phyloP scores from a whole-genome alignment of 2,888 invertebrate genomes.

The Protodeltote pygarga region DNA sequence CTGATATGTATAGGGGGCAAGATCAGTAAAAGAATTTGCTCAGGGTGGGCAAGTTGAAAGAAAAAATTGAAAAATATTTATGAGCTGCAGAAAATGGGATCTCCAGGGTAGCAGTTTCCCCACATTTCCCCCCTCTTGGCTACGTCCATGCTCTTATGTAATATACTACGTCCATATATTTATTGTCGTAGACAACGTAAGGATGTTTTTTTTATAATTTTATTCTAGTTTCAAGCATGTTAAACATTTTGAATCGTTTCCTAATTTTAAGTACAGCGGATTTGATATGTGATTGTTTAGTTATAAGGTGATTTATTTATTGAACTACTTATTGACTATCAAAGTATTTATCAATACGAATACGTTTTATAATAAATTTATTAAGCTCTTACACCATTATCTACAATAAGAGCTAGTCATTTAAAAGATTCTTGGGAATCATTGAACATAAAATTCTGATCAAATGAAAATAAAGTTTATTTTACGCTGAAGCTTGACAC shows the following conservation, averaged over 20 bases:
- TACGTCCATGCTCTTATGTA: too few relatives aligned
- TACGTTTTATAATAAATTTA: conserved; percentile 34
- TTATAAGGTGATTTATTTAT: conserved; percentile 50
- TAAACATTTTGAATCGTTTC: conserved; percentile 28
- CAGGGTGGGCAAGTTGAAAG: too few relatives aligned
- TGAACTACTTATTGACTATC: conserved; percentile 33
- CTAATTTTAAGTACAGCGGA: conserved; percentile 43
- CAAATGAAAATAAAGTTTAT: conserved; percentile 10
- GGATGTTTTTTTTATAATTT: conserved; percentile 20
- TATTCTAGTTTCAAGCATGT: conserved; percentile 15
- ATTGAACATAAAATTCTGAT: too few relatives aligned
- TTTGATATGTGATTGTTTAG: conserved; percentile 54
- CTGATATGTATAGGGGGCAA: too few relatives aligned
- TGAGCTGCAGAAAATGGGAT: too few relatives aligned
- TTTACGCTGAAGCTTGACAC: conserved; percentile 23
- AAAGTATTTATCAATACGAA: conserved; percentile 10
- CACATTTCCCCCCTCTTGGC: too few relatives aligned
- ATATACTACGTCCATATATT: conserved; percentile 33
- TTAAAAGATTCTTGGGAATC: too few relatives aligned
- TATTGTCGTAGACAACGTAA: conserved; percentile 30
- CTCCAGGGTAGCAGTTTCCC: too few relatives aligned
- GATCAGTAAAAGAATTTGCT: too few relatives aligned
- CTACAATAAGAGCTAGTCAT: too few relatives aligned
- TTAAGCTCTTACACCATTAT: too few relatives aligned
- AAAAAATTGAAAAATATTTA: too few relatives aligned